Evolutionary conservation across 2,113 vertebrate genomes (phyloP).

Genomic region (Ascaphus truei): DNA sequence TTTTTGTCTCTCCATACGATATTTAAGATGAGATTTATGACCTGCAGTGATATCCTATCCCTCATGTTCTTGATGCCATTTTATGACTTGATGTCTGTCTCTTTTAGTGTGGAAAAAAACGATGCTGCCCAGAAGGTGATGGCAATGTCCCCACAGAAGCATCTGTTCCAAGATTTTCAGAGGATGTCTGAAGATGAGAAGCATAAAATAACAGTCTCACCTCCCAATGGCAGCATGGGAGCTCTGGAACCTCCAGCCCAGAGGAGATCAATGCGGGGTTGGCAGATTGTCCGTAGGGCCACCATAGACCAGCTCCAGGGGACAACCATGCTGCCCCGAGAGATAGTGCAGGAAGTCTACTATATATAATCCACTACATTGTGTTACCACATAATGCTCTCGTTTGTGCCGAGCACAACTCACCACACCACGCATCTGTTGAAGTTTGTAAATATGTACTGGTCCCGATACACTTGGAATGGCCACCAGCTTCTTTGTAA

Average conservation of each 20-base stretch:
- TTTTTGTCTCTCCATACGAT: no score
- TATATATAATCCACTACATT: conserved; percentile 13
- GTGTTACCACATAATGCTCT: no score
- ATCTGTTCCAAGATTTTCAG: neutral
- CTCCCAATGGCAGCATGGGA: no score
- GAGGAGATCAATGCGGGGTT: neutral
- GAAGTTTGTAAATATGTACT: no score
- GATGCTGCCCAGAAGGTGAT: neutral
- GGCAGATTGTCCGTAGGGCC: conserved; percentile 6
- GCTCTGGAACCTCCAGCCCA: neutral
- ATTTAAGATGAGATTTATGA: no score
- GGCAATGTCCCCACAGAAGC: neutral
- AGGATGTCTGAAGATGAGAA: neutral
- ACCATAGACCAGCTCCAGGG: neutral
- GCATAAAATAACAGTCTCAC: neutral
- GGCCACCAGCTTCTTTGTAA: no score
- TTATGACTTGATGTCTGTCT: neutral
- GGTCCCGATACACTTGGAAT: no score
- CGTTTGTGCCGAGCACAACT: no score
- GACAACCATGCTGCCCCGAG: neutral
- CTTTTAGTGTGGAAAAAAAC: neutral
- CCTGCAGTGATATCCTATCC: no score
- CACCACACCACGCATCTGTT: no score
- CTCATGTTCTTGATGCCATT: no score
- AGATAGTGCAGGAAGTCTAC: neutral